These are phyloP conservation scores for Morpho achilles DNA, from an alignment of 2,888 invertebrate genomes.

Conservation along the genomic window DNA sequence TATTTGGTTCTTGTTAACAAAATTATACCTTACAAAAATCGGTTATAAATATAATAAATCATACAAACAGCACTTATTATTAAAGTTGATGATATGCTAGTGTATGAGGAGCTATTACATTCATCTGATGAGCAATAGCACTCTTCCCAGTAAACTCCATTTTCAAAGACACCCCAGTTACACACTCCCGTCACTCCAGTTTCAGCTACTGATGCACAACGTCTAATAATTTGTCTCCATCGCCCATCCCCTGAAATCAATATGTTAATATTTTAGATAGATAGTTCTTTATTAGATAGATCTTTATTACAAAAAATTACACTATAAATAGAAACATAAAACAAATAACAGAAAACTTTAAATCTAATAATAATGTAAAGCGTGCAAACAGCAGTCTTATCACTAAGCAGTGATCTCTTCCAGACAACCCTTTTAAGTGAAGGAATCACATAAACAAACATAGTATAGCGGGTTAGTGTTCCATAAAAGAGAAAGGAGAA, in stretches of 20 bases:
- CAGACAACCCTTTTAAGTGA: too few relatives aligned
- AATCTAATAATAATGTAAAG: too few relatives aligned
- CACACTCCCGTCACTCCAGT: conserved; percentile 97
- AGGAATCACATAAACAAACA: too few relatives aligned
- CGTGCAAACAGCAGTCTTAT: too few relatives aligned
- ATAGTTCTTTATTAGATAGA: too few relatives aligned
- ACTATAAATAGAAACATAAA: too few relatives aligned
- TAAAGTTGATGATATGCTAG: conserved; percentile 40
- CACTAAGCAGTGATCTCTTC: too few relatives aligned
- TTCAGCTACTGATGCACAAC: conserved; percentile 94
- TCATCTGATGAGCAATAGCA: conserved; percentile 96
- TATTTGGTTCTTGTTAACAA: not conserved
- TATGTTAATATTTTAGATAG: too few relatives aligned
- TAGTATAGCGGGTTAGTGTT: too few relatives aligned
- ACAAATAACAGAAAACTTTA: too few relatives aligned
- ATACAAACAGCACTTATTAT: conserved; percentile 30
- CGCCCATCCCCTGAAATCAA: conserved; percentile 91
- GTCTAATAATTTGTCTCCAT: conserved; percentile 93
- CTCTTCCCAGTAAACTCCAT: conserved; percentile 97
- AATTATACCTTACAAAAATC: conserved; percentile 2
- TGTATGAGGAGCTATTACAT: conserved; percentile 82
- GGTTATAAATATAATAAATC: conserved; percentile 15
- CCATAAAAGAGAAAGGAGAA: too few relatives aligned
- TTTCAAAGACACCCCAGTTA: conserved; percentile 96
- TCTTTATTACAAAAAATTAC: too few relatives aligned